phyloP scores from a whole-genome alignment of 2,113 vertebrate species.

The Paradoxurus hermaphroditus region DNA sequence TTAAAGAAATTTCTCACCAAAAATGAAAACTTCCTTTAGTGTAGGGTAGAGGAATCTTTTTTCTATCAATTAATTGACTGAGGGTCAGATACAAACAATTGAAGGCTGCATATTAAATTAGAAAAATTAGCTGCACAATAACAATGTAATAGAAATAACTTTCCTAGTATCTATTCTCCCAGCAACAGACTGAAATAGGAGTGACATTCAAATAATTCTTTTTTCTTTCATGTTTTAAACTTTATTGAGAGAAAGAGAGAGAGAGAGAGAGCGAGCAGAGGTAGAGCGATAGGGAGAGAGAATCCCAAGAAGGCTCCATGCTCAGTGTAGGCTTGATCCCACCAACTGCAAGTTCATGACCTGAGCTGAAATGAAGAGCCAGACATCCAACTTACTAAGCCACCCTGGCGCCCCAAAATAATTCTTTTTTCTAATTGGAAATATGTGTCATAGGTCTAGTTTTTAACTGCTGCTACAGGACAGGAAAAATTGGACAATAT shows the following conservation, averaged over 20 bases:
- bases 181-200: neutral
- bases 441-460: neutral
- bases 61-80: neutral
- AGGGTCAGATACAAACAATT: neutral
- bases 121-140: neutral
- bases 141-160: neutral
- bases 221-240: neutral
- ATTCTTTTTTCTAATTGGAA: neutral
- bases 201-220: neutral
- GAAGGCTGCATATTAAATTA: neutral
- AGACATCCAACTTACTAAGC: no score
- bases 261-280: no score
- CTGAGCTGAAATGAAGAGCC: no score
- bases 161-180: neutral
- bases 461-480: neutral
- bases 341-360: no score
- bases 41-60: neutral
- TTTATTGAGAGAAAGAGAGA: no score
- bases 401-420: neutral
- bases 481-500: neutral
- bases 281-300: no score
- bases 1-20: neutral
- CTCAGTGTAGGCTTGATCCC: no score
- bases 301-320: no score
- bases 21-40: conserved; percentile 4